Conservation (phyloP, 1,140 invertebrate species). For the Sarcophaga peregrina region DNA sequence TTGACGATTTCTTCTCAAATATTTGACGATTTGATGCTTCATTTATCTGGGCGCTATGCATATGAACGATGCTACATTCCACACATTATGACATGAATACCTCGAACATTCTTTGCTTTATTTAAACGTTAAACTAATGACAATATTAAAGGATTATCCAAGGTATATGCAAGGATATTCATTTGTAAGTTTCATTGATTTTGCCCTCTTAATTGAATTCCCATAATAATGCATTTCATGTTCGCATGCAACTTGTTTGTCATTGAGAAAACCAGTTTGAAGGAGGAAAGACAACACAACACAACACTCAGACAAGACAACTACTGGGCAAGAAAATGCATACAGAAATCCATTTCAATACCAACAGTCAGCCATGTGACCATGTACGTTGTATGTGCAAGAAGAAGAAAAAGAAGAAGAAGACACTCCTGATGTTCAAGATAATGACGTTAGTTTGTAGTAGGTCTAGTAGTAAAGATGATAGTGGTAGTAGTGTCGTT, state of each 20-base stretch:
- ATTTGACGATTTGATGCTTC: too few relatives aligned
- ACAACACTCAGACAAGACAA: background rate
- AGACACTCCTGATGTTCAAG: too few relatives aligned
- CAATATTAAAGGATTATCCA: background rate
- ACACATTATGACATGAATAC: too few relatives aligned
- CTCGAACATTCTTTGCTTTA: too few relatives aligned
- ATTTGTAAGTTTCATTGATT: too few relatives aligned
- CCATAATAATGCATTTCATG: conserved; percentile 13
- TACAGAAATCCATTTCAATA: background rate
- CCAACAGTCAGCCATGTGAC: background rate
- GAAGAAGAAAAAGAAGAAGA: background rate
- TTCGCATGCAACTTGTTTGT: background rate
- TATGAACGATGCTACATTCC: too few relatives aligned
- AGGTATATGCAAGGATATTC: background rate
- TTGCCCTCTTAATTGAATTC: background rate
- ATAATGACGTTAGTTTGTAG: too few relatives aligned
- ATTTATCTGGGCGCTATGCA: too few relatives aligned
- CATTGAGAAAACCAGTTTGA: background rate
- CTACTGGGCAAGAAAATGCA: conserved; percentile 6
- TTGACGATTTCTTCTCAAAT: too few relatives aligned
- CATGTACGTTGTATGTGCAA: background rate
- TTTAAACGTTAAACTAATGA: too few relatives aligned
- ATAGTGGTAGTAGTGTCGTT: background rate
- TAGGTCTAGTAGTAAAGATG: too few relatives aligned
- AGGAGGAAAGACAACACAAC: background rate